Evolutionary conservation across 1,140 invertebrate genomes (phyloP).

Genomic region (Drosophila ohnishii): DNA sequence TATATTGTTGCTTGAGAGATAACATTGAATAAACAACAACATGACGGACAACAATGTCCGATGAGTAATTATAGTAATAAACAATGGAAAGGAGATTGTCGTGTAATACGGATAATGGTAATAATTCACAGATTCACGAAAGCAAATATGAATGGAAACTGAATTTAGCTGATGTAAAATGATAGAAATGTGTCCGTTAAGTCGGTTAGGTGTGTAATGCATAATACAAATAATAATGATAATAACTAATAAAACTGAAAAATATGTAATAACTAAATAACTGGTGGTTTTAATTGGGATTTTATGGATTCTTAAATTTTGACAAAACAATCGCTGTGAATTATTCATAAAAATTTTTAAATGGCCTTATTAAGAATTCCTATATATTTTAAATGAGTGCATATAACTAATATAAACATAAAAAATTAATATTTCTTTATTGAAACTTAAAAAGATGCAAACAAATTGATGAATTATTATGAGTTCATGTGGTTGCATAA

Average conservation of each 20-base stretch:
- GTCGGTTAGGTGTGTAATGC: conserved; percentile 70
- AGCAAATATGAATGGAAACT: conserved; percentile 55
- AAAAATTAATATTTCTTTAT: too few relatives aligned
- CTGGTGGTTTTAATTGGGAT: conserved; percentile 1
- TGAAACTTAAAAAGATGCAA: too few relatives aligned
- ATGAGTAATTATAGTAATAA: conserved; percentile 67
- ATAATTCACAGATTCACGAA: conserved; percentile 32
- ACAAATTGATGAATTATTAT: too few relatives aligned
- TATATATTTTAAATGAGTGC: too few relatives aligned
- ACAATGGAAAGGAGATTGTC: conserved; percentile 44
- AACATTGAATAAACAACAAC: conserved; percentile 15
- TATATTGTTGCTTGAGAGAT: conserved; percentile 26
- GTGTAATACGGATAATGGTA: conserved; percentile 42
- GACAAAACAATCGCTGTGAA: too few relatives aligned
- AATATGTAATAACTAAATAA: conserved; percentile 63
- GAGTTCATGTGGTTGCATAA: too few relatives aligned
- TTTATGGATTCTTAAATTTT: not conserved
- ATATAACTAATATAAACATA: too few relatives aligned
- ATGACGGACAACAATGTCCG: conserved; percentile 49
- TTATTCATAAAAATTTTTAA: too few relatives aligned
- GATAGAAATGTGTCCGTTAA: conserved; percentile 52
- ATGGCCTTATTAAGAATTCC: too few relatives aligned
- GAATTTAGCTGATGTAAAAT: conserved; percentile 76
- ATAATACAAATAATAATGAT: conserved; percentile 75
- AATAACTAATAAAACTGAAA: conserved; percentile 74